A percentile compares a stretch with the other conserved stretches of the same genome.
phyloP scores from a whole-genome alignment of 1,140 invertebrate species.

The Pseudomyrmex concolor region DNA sequence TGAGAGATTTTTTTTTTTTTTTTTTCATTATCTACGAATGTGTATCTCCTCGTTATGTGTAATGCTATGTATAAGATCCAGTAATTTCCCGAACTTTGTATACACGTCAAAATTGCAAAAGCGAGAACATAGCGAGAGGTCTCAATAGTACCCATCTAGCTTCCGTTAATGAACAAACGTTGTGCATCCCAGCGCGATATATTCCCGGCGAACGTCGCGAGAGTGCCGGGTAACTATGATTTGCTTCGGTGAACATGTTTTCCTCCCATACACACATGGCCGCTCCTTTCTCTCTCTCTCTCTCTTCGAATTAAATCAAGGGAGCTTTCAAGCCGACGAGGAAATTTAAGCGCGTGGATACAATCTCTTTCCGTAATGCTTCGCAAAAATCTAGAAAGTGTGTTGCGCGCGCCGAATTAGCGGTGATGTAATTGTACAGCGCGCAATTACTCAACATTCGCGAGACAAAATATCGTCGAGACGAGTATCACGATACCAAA shows the following conservation, averaged over 20 bases:
- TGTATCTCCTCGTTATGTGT: no score
- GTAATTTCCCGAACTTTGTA: neutral
- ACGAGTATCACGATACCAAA: neutral
- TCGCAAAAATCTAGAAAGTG: constrained; percentile 39
- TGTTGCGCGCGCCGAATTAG: constrained; percentile 6
- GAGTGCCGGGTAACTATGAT: constrained; percentile 33
- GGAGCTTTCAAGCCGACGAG: constrained; percentile 33
- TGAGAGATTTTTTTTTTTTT: no score
- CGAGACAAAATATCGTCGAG: constrained; percentile 16
- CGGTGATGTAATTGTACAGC: constrained; percentile 19
- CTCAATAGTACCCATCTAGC: neutral
- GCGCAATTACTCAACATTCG: constrained; percentile 31
- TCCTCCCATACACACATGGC: constrained; percentile 19
- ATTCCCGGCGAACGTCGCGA: neutral
- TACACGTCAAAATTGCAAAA: neutral
- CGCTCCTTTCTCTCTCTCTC: neutral
- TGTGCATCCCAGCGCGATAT: neutral
- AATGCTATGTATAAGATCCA: neutral
- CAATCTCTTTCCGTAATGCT: constrained; percentile 17
- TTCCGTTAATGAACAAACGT: constrained; percentile 2
- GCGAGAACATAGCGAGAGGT: neutral
- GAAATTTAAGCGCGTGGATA: constrained; percentile 47
- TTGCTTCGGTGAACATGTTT: constrained; percentile 44
- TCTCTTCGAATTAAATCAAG: constrained; percentile 51
- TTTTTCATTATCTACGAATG: no score